phyloP scores from a whole-genome alignment of 2,797 vertebrate genomes.

The Argentina silus region DNA sequence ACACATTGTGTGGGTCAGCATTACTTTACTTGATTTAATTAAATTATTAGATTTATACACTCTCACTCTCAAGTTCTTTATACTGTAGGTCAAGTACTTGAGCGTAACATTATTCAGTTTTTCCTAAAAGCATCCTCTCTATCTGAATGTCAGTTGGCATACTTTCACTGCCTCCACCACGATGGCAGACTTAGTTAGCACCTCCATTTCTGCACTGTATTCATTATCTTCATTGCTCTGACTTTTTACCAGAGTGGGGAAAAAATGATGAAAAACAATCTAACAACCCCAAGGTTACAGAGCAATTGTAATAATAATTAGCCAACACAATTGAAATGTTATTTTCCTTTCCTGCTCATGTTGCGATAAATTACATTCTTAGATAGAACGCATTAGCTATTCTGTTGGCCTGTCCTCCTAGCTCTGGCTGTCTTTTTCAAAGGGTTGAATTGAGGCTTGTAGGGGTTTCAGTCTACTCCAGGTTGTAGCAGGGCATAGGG shows the following conservation, averaged over 20 bases:
- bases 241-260: not conserved
- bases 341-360: slow-evolving; percentile 1
- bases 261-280: slow-evolving; percentile 5
- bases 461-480: slow-evolving; percentile 22
- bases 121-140: no score
- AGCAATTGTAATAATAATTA: slow-evolving; percentile 18
- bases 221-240: not conserved
- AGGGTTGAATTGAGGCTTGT: slow-evolving; percentile 12
- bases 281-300: not conserved
- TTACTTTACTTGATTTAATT: no score
- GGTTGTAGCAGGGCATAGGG: no score
- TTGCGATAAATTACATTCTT: slow-evolving; percentile 14
- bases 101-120: no score
- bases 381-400: not conserved
- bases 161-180: not conserved
- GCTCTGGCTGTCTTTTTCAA: not conserved
- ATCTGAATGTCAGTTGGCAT: no score
- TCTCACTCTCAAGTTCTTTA: no score
- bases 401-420: not conserved
- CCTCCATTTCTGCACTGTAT: not conserved
- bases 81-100: no score
- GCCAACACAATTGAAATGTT: slow-evolving; percentile 4
- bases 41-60: no score
- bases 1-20: no score
- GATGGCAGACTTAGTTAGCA: not conserved